phyloP scores from a whole-genome alignment of 1,140 invertebrate species.

The Drosophila equinoxialis region DNA sequence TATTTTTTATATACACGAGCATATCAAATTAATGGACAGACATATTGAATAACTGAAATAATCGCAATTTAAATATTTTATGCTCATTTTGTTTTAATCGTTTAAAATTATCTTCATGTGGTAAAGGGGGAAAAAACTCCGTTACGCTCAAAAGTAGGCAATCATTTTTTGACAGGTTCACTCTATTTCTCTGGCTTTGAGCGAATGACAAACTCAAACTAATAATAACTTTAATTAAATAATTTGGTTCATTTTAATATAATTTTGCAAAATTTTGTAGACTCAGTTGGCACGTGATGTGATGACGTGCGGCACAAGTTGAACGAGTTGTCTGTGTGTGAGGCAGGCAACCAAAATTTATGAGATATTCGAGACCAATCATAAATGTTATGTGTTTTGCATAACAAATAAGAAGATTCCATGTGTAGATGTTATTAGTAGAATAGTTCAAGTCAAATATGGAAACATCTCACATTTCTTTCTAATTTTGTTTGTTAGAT shows the following conservation, averaged over 20 bases:
- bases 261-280: neutral
- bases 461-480: too few relatives aligned
- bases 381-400: too few relatives aligned
- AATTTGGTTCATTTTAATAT: neutral
- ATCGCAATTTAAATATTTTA: neutral
- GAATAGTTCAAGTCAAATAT: too few relatives aligned
- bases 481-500: too few relatives aligned
- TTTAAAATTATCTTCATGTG: neutral
- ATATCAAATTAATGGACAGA: slow-evolving; percentile 18
- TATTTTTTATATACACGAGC: neutral
- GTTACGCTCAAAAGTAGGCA: slow-evolving; percentile 59
- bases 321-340: neutral
- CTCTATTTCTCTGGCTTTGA: too few relatives aligned
- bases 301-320: neutral
- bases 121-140: neutral
- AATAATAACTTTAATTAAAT: neutral
- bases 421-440: too few relatives aligned
- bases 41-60: slow-evolving; percentile 4
- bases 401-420: too few relatives aligned
- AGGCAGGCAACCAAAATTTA: neutral
- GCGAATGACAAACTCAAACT: slow-evolving; percentile 13
- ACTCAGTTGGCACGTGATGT: neutral
- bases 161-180: slow-evolving; percentile 28
- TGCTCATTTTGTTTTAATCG: slow-evolving; percentile 2
- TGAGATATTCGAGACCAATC: neutral